Evolutionary conservation across 2,888 invertebrate species (phyloP).

Genomic region (Machimus rusticus): DNA sequence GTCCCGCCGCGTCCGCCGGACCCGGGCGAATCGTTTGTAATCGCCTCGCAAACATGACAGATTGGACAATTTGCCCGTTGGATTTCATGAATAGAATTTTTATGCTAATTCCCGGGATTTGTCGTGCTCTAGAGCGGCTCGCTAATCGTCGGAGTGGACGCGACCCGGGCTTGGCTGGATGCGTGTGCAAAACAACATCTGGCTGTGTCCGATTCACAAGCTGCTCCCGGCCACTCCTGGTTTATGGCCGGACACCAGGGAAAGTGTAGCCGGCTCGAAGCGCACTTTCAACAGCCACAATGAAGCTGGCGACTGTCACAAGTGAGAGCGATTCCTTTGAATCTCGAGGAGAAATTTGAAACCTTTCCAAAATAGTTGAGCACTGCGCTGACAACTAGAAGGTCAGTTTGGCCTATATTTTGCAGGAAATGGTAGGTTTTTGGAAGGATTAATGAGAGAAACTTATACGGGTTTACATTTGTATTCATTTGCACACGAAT

Average conservation of each 20-base stretch:
- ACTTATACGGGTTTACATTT: not conserved
- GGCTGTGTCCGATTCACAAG: not conserved
- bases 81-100: slow-evolving; percentile 16
- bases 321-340: not conserved
- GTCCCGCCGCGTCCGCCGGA: not conserved
- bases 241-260: not conserved
- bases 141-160: not conserved
- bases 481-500: too few relatives aligned
- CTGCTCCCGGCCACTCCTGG: not conserved
- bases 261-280: not conserved
- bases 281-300: not conserved
- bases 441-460: not conserved
- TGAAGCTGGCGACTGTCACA: not conserved
- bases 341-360: not conserved
- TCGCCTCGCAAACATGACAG: slow-evolving; percentile 22
- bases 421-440: not conserved
- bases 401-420: not conserved
- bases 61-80: slow-evolving; percentile 28
- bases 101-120: slow-evolving; percentile 32
- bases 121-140: not conserved
- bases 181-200: not conserved
- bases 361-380: not conserved
- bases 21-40: slow-evolving; percentile 28
- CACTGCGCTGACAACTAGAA: not conserved
- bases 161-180: not conserved